Evolutionary conservation across 2,888 invertebrate species (phyloP).

Genomic region (Capitulum mitella): DNA sequence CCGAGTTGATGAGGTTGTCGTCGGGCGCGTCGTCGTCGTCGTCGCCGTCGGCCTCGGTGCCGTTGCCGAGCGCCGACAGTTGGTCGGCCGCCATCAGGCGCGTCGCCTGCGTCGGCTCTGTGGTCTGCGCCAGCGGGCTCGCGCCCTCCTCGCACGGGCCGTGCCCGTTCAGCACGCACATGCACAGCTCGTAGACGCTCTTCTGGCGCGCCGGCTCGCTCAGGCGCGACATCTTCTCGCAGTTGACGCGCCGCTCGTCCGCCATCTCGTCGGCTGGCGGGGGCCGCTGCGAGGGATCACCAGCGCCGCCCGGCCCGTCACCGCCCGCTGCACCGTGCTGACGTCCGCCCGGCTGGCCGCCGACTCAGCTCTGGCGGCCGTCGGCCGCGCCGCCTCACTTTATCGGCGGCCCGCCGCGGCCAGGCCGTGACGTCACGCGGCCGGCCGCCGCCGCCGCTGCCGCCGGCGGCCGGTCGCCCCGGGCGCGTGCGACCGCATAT

Average conservation of each 20-base stretch:
- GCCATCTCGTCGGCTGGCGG: not conserved
- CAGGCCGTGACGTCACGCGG: not conserved
- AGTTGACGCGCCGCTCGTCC: not conserved
- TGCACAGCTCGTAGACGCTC: not conserved
- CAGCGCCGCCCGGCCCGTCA: too few species aligned
- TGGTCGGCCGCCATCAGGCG: not conserved
- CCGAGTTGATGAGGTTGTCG: slow-evolving; percentile 18
- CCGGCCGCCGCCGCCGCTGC: not conserved
- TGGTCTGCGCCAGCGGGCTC: too few species aligned
- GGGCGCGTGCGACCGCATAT: not conserved
- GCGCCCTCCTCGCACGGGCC: not conserved
- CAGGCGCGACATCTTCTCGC: not conserved
- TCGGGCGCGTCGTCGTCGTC: not conserved
- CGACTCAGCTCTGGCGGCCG: not conserved
- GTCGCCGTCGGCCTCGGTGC: not conserved
- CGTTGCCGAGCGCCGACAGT: not conserved
- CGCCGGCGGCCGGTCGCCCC: not conserved
- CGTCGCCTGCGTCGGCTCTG: not conserved
- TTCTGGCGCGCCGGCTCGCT: not conserved
- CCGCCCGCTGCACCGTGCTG: not conserved
- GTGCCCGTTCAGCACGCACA: not conserved
- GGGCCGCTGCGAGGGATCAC: not conserved
- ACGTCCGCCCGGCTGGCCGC: not conserved
- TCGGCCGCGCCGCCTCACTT: not conserved
- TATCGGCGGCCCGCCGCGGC: not conserved